Evolutionary conservation across 30 jellyfish, hydroid and myxozoan genomes (phyloP).

Genomic region (Rhopilema esculentum): DNA sequence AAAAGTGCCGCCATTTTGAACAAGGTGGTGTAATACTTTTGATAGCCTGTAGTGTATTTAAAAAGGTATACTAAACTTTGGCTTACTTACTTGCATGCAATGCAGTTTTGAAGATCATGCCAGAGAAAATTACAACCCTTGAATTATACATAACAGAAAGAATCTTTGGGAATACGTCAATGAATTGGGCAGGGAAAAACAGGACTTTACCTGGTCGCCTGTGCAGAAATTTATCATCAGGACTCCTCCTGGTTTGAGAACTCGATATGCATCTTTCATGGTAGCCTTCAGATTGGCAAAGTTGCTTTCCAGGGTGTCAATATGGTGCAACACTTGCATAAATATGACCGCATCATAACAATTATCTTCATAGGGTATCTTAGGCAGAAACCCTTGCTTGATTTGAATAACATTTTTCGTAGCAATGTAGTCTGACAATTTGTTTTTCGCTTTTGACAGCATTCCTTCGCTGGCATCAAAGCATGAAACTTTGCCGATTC

Average conservation of each 20-base stretch:
- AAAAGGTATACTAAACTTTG: too few relatives aligned
- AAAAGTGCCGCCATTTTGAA: too few relatives aligned
- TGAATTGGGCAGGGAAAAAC: neutral
- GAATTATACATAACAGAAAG: too few relatives aligned
- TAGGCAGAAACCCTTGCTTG: slow-evolving; percentile 65
- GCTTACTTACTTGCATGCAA: too few relatives aligned
- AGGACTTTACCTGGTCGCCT: slow-evolving; percentile 27
- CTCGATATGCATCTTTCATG: slow-evolving; percentile 20
- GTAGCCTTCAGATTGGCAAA: slow-evolving; percentile 19
- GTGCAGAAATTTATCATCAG: slow-evolving; percentile 26
- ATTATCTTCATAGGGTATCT: slow-evolving; percentile 57
- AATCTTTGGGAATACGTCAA: too few relatives aligned
- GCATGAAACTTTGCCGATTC: slow-evolving; percentile 61
- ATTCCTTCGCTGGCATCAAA: slow-evolving; percentile 84
- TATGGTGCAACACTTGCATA: slow-evolving; percentile 79
- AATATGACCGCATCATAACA: slow-evolving; percentile 68
- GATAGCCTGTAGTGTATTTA: too few relatives aligned
- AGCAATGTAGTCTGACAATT: slow-evolving; percentile 3
- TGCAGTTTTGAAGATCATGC: too few relatives aligned
- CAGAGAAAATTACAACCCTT: too few relatives aligned
- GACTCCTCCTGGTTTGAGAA: slow-evolving; percentile 39
- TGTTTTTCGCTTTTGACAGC: slow-evolving; percentile 67
- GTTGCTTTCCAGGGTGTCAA: slow-evolving; percentile 41
- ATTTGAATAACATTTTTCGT: slow-evolving; percentile 15
- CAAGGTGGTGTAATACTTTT: too few relatives aligned